Base-by-base conservation (phyloP, 2,113 vertebrate species). In the Stigmatopora argus region DNA sequence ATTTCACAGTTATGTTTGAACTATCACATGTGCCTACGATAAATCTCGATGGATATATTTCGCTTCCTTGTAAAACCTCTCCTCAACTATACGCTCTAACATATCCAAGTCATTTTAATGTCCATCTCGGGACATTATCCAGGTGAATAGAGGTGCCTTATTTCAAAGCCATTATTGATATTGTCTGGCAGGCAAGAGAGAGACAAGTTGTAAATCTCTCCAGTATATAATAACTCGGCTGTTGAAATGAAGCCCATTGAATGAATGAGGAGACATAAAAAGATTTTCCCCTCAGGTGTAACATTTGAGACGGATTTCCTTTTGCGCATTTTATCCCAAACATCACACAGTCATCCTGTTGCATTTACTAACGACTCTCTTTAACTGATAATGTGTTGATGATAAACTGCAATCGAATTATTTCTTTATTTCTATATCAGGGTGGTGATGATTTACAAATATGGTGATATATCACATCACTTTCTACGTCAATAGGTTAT, bases 281-380 rank as follows among this genome's bases (percentile, higher is more conserved):
- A 31, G 34, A 62, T 52, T 10, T 57, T 0, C 15, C 62, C 62
- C 31, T 45, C 0, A 51, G 65, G 52, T 47, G 34, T 34, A 47
- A 15, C 17, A 52, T 38, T 48, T 35, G 4, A 60, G 55, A n/a
- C 68, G 31, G 21, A 31, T 45, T 72, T 70, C 18, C 6, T 14
- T 2, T 68, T 18, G 66, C 57, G 63, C 41, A 56, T 41, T 63
- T 64, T 46, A 59, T 66, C 45, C 14, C 31, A 73, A 52, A 62
- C 26, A 62, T 71, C 68, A 62, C 61, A 26, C 48, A 31, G 52
- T 12, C 52, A 55, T 55, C 52, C 21, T 2, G 52, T 53, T 53
- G 19, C 51, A 53, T 53, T 53, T 53, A 53, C 56, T 84, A 66
- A n/a, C n/a, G n/a, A n/a, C n/a, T n/a, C n/a, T n/a, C n/a, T n/a